Evolutionary conservation across 2,797 vertebrate genomes (phyloP), one percentile per base, ranked within the genome.

Genomic region (Pteronotus mesoamericanus): DNA sequence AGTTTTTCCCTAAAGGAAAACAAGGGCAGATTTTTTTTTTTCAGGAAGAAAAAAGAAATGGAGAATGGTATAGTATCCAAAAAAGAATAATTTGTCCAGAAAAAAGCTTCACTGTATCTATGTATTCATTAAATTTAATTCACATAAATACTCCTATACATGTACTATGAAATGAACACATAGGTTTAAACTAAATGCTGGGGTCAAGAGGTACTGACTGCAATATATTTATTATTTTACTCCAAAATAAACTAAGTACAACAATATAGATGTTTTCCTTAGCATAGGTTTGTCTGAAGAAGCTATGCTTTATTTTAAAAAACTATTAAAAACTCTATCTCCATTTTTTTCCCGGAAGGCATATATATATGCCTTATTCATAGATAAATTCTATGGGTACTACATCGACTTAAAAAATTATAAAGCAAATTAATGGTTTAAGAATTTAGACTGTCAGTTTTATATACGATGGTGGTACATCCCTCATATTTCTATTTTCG

Each of bases 251-350:
- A 86, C 18, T 29, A 55, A 78, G 59, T 6, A 74, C 12, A 57
- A 34, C 11, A n/a, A 51, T 39, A 68, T 1, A 82, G 14, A 46
- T 59, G 6, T 26, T 89, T 87, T 94, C 59, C 53, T 89, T 80
- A 80, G 61, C 37, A 83, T 2, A 91, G 55, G 74, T 64, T 80
- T 78, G 22, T 48, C 80, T 42, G 68, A 94, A 39, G 72, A 91
- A 83, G 83, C 78, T 51, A 79, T 15, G 10, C 21, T 96, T 75
- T 83, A 42, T 69, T 84, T 96, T 90, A 79, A 83, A 96, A 86
- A 88, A 86, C 5, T 22, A 61, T 26, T 19, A 92, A 93, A 80
- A 71, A 16, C 85, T 74, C 44, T 42, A 16, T 5, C 86, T 19
- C 15, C 51, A 32, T 64, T 75, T 74, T 55, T 83, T 66, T 57